phyloP scores from a whole-genome alignment of 2,113 vertebrate species.

The Psittacula cyanocephala region DNA sequence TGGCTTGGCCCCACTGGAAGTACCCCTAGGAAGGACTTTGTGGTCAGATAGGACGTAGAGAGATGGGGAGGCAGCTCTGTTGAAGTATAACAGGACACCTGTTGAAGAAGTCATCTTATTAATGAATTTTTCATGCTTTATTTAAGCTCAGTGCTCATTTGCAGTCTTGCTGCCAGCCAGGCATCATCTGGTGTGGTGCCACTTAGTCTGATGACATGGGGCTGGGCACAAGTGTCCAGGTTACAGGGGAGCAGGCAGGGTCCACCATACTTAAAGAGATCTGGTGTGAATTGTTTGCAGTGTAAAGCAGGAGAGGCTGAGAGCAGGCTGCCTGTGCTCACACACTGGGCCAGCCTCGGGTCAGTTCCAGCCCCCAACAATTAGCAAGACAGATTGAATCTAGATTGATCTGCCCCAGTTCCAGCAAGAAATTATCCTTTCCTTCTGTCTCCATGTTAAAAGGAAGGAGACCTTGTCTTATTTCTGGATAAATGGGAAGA shows the following conservation, averaged over 20 bases:
- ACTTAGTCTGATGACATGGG: accelerated
- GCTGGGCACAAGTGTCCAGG: neutral
- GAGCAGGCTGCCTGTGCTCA: neutral
- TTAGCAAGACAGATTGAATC: slow-evolving; percentile 27
- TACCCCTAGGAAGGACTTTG: neutral
- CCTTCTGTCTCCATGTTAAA: neutral
- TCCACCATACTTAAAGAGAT: neutral
- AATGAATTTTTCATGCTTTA: neutral
- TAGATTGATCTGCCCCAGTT: neutral
- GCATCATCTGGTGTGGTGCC: accelerated
- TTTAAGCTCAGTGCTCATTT: neutral
- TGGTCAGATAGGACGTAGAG: neutral
- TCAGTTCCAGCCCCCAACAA: slow-evolving; percentile 9
- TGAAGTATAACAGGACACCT: neutral
- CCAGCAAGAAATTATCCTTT: slow-evolving; percentile 28
- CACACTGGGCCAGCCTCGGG: accelerated
- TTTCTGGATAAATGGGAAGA: slow-evolving; percentile 16
- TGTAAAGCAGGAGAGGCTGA: neutral
- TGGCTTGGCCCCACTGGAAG: neutral
- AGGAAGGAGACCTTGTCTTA: slow-evolving; percentile 26
- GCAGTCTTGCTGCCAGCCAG: neutral
- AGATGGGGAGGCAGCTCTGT: neutral
- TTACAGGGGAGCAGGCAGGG: neutral
- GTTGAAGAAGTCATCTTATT: neutral
- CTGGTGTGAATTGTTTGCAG: neutral